Conservation (phyloP, 2,888 invertebrate species). For the Caenorhabditis panamensis region DNA sequence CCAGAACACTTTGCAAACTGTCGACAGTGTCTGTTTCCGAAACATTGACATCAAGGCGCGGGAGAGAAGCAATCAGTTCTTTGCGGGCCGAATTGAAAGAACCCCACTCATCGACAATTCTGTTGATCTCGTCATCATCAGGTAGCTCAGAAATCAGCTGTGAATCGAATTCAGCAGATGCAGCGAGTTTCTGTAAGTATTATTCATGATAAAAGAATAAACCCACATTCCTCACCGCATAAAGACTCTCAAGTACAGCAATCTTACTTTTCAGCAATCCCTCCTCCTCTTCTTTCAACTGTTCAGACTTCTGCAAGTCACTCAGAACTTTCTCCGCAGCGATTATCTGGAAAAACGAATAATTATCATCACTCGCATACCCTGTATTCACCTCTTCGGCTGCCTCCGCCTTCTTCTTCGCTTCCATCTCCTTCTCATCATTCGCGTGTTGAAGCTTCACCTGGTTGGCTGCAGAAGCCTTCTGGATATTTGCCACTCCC, state of each 20-base stretch:
- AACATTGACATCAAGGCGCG: neutral
- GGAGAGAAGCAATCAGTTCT: neutral
- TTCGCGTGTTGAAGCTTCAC: neutral
- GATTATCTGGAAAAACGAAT: neutral
- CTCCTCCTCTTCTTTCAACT: neutral
- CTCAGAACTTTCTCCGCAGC: neutral
- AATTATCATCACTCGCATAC: neutral
- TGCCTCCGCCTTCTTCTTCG: neutral
- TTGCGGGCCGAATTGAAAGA: neutral
- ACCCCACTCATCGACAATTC: conserved; percentile 5
- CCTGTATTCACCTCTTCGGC: neutral
- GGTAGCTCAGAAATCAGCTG: conserved; percentile 8
- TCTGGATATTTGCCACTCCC: neutral
- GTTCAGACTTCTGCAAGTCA: neutral
- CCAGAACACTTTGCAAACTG: neutral
- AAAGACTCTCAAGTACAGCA: neutral
- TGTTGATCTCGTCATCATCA: neutral
- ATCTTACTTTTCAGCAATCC: neutral
- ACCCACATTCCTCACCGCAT: neutral
- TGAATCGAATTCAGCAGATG: neutral
- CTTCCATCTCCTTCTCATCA: conserved; percentile 8
- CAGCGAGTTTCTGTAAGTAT: conserved; percentile 3
- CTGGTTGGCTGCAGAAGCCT: neutral
- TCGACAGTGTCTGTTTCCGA: neutral
- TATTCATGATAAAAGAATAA: neutral